Percentiles rank a stretch among this genome's conserved stretches.
These are phyloP conservation scores for Coregonus ussuriensis DNA, from an alignment of 2,797 vertebrate species.

Conservation along the genomic window DNA sequence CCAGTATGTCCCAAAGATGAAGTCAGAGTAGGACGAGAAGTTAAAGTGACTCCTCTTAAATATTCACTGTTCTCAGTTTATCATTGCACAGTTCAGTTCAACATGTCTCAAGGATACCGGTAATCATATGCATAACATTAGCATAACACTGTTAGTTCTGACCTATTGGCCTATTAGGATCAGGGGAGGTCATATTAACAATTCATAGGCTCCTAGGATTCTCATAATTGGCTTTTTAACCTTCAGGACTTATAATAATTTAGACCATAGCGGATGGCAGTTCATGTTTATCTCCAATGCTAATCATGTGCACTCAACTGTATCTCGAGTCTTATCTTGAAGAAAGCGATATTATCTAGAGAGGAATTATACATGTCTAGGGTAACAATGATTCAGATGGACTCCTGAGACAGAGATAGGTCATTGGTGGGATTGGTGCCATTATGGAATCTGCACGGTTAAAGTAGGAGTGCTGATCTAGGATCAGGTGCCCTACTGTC, in stretches of 20 bases:
- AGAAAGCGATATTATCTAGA: constrained; percentile 42
- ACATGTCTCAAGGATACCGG: not conserved
- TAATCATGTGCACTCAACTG: constrained; percentile 57
- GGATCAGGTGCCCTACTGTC: too few species aligned
- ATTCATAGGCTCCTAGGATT: constrained; percentile 70
- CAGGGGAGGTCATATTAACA: constrained; percentile 66
- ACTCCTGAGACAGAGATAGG: too few species aligned
- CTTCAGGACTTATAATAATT: constrained; percentile 21
- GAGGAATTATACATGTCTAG: too few species aligned
- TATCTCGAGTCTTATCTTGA: constrained; percentile 32
- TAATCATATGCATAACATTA: constrained; percentile 38
- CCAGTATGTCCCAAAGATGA: too few species aligned
- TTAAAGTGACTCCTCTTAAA: too few species aligned
- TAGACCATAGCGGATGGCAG: constrained; percentile 51
- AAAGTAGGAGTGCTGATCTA: too few species aligned
- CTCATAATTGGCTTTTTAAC: constrained; percentile 37
- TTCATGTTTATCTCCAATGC: constrained; percentile 56
- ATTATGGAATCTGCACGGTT: not conserved
- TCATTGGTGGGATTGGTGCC: not conserved
- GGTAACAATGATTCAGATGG: not conserved
- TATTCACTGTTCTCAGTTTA: not conserved
- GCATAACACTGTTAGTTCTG: constrained; percentile 45
- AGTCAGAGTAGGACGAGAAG: too few species aligned
- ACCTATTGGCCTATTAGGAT: constrained; percentile 30
- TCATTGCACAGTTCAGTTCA: not conserved